Percentiles rank a stretch among this genome's conserved stretches.
Conservation (phyloP, 2,797 vertebrate species). For the Gallinago nigripennis region DNA sequence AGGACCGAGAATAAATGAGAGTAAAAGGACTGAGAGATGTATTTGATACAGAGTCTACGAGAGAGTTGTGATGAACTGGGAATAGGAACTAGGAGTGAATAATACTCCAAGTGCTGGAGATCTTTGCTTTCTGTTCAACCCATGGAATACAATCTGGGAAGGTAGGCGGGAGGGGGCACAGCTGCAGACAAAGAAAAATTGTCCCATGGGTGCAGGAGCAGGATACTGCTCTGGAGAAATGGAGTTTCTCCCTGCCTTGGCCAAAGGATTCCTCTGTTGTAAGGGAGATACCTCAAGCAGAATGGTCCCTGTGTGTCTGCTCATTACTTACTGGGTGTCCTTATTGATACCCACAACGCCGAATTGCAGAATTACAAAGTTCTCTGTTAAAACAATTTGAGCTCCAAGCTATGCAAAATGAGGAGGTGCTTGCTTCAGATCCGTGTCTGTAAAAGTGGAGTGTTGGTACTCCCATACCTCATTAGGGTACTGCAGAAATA, state of each 20-base stretch:
- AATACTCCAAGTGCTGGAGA: background rate
- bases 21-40: background rate
- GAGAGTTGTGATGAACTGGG: background rate
- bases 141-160: background rate
- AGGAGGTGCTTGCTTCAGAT: background rate
- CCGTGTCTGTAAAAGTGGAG: background rate
- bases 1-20: background rate
- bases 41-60: background rate
- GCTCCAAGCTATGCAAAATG: background rate
- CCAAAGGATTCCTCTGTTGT: background rate
- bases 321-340: background rate
- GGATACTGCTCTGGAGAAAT: background rate
- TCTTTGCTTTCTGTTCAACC: background rate
- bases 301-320: background rate
- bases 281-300: background rate
- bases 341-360: background rate
- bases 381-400: background rate
- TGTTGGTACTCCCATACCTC: background rate
- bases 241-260: background rate
- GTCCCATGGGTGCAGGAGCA: background rate
- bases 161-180: background rate
- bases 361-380: background rate
- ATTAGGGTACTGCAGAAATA: slow-evolving; percentile 11
- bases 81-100: background rate
- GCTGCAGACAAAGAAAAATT: background rate